A percentile compares a stretch with the other conserved stretches of the same genome.
These are phyloP conservation scores for Deroptyus accipitrinus DNA, from an alignment of 2,113 vertebrate genomes.

Conservation along the genomic window DNA sequence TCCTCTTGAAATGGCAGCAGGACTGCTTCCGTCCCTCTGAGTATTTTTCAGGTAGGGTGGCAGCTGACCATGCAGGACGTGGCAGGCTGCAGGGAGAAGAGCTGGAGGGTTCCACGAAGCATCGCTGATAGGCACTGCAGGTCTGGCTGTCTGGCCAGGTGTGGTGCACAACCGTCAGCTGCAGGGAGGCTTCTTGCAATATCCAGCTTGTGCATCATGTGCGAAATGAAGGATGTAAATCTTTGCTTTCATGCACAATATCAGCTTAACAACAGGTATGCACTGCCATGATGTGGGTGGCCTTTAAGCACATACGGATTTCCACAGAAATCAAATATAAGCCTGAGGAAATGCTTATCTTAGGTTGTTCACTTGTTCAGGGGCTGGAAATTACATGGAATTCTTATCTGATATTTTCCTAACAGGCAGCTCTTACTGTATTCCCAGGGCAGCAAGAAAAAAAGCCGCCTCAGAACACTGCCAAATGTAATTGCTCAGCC, in stretches of 20 bases:
- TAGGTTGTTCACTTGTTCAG: slow-evolving; percentile 69
- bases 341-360: slow-evolving; percentile 70
- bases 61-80: rapidly evolving
- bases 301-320: slow-evolving; percentile 54
- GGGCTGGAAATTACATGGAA: slow-evolving; percentile 70
- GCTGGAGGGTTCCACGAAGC: not conserved
- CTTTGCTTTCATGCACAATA: slow-evolving; percentile 37
- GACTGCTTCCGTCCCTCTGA: not conserved
- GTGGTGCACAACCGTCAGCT: not conserved
- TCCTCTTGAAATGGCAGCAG: not conserved
- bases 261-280: slow-evolving; percentile 34
- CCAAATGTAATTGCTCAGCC: slow-evolving; percentile 44
- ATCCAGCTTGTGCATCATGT: not conserved
- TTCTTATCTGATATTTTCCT: slow-evolving; percentile 74
- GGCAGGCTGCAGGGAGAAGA: not conserved
- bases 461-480: slow-evolving; percentile 23
- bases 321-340: slow-evolving; percentile 69
- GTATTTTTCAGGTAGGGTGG: not conserved
- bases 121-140: not conserved
- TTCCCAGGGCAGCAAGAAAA: slow-evolving; percentile 56
- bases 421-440: slow-evolving; percentile 61
- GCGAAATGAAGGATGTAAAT: slow-evolving; percentile 21
- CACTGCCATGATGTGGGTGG: slow-evolving; percentile 64
- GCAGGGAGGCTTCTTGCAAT: not conserved
- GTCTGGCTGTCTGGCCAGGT: not conserved